These are phyloP conservation scores for Morone saxatilis DNA, from an alignment of 2,113 vertebrate genomes.

Conservation along the genomic window DNA sequence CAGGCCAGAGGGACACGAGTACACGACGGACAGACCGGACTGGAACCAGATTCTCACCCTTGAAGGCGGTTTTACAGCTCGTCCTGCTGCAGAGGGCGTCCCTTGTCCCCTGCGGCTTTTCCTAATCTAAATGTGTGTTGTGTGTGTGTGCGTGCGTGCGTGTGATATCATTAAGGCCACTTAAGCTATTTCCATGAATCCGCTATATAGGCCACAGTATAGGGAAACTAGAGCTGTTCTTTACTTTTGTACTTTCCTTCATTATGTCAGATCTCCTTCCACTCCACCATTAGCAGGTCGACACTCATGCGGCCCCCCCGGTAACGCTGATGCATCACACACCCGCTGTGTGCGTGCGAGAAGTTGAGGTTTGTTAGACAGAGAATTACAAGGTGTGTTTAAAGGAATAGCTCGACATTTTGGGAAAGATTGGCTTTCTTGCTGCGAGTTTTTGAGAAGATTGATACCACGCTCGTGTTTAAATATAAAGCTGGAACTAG, in stretches of 20 bases:
- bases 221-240: constrained; percentile 48
- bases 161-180: constrained; percentile 22
- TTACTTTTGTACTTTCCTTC: constrained; percentile 33
- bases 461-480: not conserved
- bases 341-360: constrained; percentile 6
- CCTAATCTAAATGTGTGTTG: no score
- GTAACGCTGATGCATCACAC: constrained; percentile 1
- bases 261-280: constrained; percentile 27
- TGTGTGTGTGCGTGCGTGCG: constrained; percentile 10
- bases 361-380: constrained; percentile 8
- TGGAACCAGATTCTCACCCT: no score
- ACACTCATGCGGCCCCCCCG: constrained; percentile 22
- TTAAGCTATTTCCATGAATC: constrained; percentile 38
- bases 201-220: constrained; percentile 20
- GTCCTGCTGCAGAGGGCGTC: no score
- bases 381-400: not conserved
- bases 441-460: not conserved
- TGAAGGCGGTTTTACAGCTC: no score
- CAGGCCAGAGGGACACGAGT: no score
- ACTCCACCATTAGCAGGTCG: constrained; percentile 34
- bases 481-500: not conserved
- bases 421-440: constrained; percentile 9
- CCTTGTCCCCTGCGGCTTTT: no score
- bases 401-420: constrained; percentile 12
- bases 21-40: no score